These are phyloP conservation scores for Buteo buteo DNA, from an alignment of 2,113 vertebrate species.

Conservation along the genomic window DNA sequence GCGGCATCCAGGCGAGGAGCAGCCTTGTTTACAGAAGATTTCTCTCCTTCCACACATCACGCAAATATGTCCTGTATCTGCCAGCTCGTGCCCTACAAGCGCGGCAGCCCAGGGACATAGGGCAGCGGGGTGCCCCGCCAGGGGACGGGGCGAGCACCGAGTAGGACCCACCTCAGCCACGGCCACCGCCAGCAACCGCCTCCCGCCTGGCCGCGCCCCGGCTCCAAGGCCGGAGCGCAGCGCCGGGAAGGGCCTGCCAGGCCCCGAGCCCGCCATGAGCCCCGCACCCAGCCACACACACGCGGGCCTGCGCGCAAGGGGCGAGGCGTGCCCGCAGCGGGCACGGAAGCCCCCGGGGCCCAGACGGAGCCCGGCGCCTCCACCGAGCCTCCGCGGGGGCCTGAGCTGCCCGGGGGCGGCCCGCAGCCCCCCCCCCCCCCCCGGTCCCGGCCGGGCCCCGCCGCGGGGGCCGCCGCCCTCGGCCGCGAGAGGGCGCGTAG, in stretches of 20 bases:
- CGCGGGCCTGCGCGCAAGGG: neutral
- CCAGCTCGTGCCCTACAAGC: rapidly evolving
- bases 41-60: neutral
- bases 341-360: neutral
- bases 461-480: no score
- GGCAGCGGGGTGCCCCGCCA: rapidly evolving
- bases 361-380: no score
- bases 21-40: neutral
- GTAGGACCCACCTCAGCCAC: no score
- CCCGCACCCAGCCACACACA: neutral
- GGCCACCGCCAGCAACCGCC: rapidly evolving
- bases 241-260: neutral
- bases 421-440: no score
- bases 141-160: neutral
- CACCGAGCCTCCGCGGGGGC: no score
- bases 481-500: no score
- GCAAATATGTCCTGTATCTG: rapidly evolving
- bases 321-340: neutral
- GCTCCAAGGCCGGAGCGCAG: neutral
- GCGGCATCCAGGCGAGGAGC: rapidly evolving
- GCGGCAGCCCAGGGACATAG: rapidly evolving
- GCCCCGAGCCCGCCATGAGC: neutral
- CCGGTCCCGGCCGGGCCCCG: no score
- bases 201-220: neutral
- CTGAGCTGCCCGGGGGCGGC: no score